Evolutionary conservation across 2,888 invertebrate species (phyloP).

Genomic region (Empis stercorea): DNA sequence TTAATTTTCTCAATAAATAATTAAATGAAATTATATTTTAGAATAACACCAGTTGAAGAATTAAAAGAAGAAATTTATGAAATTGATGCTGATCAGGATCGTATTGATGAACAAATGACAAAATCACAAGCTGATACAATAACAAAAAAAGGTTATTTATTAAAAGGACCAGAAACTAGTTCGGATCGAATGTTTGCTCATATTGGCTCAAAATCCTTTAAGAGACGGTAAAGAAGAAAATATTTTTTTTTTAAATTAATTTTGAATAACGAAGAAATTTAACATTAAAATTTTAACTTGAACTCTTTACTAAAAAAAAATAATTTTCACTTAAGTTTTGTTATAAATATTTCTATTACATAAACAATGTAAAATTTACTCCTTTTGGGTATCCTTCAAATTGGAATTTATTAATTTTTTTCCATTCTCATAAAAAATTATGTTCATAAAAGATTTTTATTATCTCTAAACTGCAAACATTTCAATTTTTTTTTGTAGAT

Average conservation of each 20-base stretch:
- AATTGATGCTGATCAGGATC: conserved; percentile 75
- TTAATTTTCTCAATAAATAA: too few relatives aligned
- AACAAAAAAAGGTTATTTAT: conserved; percentile 79
- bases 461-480: background rate
- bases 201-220: conserved; percentile 85
- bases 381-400: too few relatives aligned
- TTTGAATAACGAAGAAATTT: too few relatives aligned
- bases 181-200: conserved; percentile 84
- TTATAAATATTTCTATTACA: too few relatives aligned
- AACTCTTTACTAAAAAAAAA: too few relatives aligned
- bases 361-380: too few relatives aligned
- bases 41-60: conserved; percentile 32
- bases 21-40: too few relatives aligned
- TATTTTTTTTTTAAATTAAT: too few relatives aligned
- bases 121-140: conserved; percentile 58
- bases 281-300: too few relatives aligned
- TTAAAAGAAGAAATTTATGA: conserved; percentile 79
- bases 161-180: conserved; percentile 84
- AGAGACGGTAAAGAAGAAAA: conserved; percentile 43
- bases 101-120: conserved; percentile 54
- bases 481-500: too few relatives aligned
- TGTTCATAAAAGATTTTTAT: background rate
- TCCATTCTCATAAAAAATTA: background rate
- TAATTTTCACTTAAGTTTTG: too few relatives aligned
- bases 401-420: background rate